Evolutionary conservation across 2,797 vertebrate genomes (phyloP), one percentile per base, ranked within the genome.

Genomic region (Meda fulgida): DNA sequence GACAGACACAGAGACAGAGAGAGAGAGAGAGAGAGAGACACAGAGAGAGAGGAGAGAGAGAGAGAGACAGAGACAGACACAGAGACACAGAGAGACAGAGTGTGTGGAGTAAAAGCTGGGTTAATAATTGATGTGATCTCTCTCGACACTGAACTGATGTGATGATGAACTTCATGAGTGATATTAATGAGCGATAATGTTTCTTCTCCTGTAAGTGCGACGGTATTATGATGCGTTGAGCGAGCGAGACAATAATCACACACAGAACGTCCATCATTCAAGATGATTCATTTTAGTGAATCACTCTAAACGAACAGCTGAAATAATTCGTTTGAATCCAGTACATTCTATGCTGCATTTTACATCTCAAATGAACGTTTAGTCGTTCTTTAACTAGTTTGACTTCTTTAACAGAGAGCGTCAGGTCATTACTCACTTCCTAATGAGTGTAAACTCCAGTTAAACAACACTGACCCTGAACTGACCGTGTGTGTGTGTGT

Each of bases 21-120:
- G 76, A 78, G 78, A 48, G 83, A 82, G 81, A 83, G 83, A 90
- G 89, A 87, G 7, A 71, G 73, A 46, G 85, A 76, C 87, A 43
- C 0, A 36, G 4, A 1, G 7, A 9, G 8, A 9, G 8, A 40
- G 38, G 8, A 9, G 72, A 80, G 79, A 46, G 83, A 82, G 80
- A 84, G 83, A 90, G 89, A 86, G 7, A 73, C 70, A 48, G 86
- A 77, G 88, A 34, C 2, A 34, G 34, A 34, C 34, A 34, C 34
- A 38, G 38, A 8, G 40, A 11, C 8, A 43, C 0, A 11, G 1
- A 23, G 34, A 53, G 19, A 8, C 7, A 53, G 51, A 7, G 31
- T 7, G 48, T 9, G 79, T 4, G 66, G 21, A 71, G 40, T 46
- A 72, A 72, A 29, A 46, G 40, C 40, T 8, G 78, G 86, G 69